phyloP scores from a whole-genome alignment of 2,113 vertebrate species.

The Macrotus californicus region DNA sequence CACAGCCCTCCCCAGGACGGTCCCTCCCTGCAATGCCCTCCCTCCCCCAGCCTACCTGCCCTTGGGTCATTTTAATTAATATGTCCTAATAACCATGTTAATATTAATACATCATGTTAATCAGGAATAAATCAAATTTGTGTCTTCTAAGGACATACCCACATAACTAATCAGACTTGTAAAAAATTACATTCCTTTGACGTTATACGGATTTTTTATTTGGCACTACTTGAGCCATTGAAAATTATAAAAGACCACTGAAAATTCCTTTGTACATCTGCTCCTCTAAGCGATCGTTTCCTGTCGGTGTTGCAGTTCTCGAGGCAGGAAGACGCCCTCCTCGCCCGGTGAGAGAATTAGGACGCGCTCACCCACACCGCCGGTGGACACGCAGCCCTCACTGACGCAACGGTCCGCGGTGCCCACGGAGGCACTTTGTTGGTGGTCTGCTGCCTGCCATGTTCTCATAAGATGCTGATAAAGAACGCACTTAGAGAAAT shows the following conservation, averaged over 20 bases:
- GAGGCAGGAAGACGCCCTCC: neutral
- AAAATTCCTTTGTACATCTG: neutral
- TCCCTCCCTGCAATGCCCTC: rapidly evolving
- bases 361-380: neutral
- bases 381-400: neutral
- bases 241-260: neutral
- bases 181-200: slow-evolving; percentile 5
- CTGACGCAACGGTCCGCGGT: neutral
- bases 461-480: slow-evolving; percentile 24
- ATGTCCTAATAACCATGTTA: slow-evolving; percentile 44
- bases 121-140: slow-evolving; percentile 19
- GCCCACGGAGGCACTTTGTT: neutral
- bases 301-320: neutral
- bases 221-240: neutral
- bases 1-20: rapidly evolving
- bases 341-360: neutral
- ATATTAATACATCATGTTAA: slow-evolving; percentile 38
- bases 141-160: neutral
- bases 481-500: slow-evolving; percentile 36
- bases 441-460: neutral
- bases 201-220: neutral
- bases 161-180: neutral
- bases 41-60: neutral
- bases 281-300: neutral
- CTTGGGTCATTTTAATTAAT: slow-evolving; percentile 46